phyloP scores from a whole-genome alignment of 2,888 invertebrate genomes.

The Trachelus stipa region DNA sequence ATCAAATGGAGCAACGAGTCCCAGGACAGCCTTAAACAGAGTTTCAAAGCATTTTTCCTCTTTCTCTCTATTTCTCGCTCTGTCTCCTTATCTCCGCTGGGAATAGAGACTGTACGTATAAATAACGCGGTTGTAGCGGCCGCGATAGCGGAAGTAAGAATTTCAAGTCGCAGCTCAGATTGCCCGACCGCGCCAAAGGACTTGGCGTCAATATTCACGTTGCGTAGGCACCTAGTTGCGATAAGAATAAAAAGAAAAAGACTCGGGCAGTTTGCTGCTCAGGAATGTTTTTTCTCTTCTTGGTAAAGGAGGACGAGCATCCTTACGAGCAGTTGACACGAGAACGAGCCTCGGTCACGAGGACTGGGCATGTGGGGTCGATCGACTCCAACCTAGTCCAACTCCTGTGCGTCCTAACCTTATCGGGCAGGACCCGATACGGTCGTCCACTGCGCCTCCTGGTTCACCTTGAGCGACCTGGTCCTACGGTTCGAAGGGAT shows the following conservation, averaged over 20 bases:
- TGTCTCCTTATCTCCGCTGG: constrained; percentile 8
- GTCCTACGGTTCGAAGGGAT: neutral
- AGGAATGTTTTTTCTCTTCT: neutral
- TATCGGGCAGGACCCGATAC: neutral
- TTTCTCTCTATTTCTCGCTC: constrained; percentile 15
- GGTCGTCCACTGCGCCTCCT: neutral
- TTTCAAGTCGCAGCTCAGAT: neutral
- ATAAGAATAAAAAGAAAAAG: neutral
- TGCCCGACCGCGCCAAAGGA: neutral
- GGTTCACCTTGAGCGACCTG: neutral
- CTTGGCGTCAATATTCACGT: neutral
- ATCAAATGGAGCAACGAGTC: constrained; percentile 39
- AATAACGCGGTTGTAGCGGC: constrained; percentile 4
- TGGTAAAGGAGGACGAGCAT: neutral
- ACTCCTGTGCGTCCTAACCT: neutral
- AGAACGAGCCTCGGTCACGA: neutral
- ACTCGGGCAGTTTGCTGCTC: neutral
- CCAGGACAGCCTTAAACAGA: constrained; percentile 31
- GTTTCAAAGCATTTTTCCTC: constrained; percentile 35
- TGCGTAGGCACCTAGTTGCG: neutral
- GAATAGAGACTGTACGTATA: neutral
- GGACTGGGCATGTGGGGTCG: neutral
- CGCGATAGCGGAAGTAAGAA: constrained; percentile 17
- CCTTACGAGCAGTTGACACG: neutral
- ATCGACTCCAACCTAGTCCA: neutral